Evolutionary conservation across 1,140 invertebrate genomes (phyloP), one percentile per base, ranked within the genome.

Genomic region (Papilio polyxenes): DNA sequence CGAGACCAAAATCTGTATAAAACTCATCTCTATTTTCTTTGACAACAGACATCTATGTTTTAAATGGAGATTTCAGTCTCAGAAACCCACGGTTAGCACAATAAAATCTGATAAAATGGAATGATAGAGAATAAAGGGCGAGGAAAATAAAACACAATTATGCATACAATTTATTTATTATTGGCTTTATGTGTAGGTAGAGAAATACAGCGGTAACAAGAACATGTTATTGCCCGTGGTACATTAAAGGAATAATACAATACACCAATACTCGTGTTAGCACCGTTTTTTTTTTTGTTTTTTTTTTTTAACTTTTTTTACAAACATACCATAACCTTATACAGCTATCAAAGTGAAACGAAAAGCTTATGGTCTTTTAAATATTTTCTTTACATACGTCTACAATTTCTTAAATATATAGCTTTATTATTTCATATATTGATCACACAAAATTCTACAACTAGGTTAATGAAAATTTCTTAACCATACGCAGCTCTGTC

Each of bases 251-350:
- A 91, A 91, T 89, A 90, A 87, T 90, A 90, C 85, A 90, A 87
- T 91, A 91, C 87, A 92, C 87, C 91, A 92, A 92, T 90, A 87
- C 83, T 88, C 85, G 89, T 92, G 92, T 94, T 94, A 94, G 93
- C 93, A 94, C 92, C 91, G 91, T 92, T 92, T 94, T 93, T 94
- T 93, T 93, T 94, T 92, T 85, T 82, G 83, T 86, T 82, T 86
- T 91, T 92, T 89, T 87, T 82, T 85, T 31, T 81, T 87, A 17
- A 10, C n/a, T 90, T 92, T 90, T 89, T 90, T 81, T 88, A 90
- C 85, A 92, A 94, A 92, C 87, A 88, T 92, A 90, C 86, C 85
- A 88, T 92, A 91, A 91, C 89, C 91, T 93, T 92, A 91, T 81
- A 87, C 86, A 87, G 86, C 90, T 92, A 93, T 86, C 87, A 91